Evolutionary conservation across 2,113 vertebrate species (phyloP).

Genomic region (Passer montanus): DNA sequence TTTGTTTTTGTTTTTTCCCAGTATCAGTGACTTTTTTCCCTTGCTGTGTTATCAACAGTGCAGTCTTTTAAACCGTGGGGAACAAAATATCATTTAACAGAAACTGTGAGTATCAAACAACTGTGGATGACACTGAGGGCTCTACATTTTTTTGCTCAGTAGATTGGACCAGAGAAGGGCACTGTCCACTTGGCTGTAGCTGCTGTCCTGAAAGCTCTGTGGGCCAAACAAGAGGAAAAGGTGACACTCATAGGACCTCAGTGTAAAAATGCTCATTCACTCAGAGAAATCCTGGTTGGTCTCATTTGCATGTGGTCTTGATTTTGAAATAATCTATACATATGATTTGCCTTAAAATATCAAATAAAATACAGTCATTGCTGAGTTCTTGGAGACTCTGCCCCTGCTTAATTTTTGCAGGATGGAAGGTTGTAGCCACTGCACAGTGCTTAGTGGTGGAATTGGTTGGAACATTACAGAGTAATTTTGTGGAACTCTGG

Average conservation of each 20-base stretch:
- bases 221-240: slow-evolving; percentile 81
- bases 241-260: neutral
- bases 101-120: neutral
- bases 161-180: slow-evolving; percentile 82
- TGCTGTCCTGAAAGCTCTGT: slow-evolving; percentile 79
- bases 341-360: neutral
- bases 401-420: neutral
- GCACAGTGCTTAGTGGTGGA: neutral
- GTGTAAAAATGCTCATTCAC: neutral
- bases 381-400: neutral
- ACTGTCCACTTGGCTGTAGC: slow-evolving; percentile 77
- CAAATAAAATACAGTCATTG: neutral
- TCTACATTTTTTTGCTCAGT: neutral
- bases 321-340: neutral
- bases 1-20: too few relatives aligned
- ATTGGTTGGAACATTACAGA: neutral
- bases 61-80: fast-evolving
- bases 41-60: neutral
- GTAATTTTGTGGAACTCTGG: neutral
- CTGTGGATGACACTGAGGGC: neutral
- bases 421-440: neutral
- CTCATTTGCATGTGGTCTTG: neutral
- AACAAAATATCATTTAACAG: neutral
- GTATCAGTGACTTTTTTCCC: neutral
- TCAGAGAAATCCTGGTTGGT: neutral